phyloP scores from a whole-genome alignment of 2,797 vertebrate genomes.

The Orestias chungarensis region DNA sequence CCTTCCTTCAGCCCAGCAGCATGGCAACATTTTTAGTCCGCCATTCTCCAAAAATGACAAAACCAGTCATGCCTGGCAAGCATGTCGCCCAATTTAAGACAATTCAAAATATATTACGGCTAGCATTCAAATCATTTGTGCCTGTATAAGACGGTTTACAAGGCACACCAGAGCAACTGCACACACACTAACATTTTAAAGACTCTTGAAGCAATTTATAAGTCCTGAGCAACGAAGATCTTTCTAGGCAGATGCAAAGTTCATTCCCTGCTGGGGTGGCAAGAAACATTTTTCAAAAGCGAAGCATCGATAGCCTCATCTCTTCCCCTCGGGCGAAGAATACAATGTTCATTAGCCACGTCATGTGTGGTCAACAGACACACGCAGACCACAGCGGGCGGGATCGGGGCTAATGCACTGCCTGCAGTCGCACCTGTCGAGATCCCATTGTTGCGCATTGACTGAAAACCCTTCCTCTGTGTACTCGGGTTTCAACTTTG shows the following conservation, averaged over 20 bases:
- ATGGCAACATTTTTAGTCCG: conserved; percentile 34
- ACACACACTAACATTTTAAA: conserved; percentile 5
- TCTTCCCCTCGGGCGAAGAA: conserved; percentile 44
- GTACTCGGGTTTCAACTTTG: conserved; percentile 58
- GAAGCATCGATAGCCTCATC: conserved; percentile 20
- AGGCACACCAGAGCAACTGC: conserved; percentile 19
- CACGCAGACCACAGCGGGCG: conserved; percentile 55
- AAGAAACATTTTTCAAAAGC: conserved; percentile 38
- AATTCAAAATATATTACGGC: conserved; percentile 20
- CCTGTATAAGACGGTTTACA: conserved; percentile 18
- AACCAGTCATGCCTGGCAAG: conserved; percentile 28
- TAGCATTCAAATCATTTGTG: conserved; percentile 3
- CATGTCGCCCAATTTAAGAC: conserved; percentile 20
- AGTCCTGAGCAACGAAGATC: conserved; percentile 26
- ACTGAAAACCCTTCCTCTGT: conserved; percentile 62
- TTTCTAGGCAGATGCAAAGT: conserved; percentile 22
- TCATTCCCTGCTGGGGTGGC: conserved; percentile 24
- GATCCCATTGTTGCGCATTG: conserved; percentile 59
- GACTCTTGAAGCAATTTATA: conserved; percentile 19
- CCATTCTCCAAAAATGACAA: conserved; percentile 36
- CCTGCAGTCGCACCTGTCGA: conserved; percentile 68
- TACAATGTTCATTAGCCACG: conserved; percentile 64
- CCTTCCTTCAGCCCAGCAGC: conserved; percentile 44
- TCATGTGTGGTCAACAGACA: conserved; percentile 75
- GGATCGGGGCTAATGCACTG: conserved; percentile 59